Evolutionary conservation across 2,797 vertebrate genomes (phyloP), one percentile per base, ranked within the genome.

Genomic region (Premnoplex brunnescens): DNA sequence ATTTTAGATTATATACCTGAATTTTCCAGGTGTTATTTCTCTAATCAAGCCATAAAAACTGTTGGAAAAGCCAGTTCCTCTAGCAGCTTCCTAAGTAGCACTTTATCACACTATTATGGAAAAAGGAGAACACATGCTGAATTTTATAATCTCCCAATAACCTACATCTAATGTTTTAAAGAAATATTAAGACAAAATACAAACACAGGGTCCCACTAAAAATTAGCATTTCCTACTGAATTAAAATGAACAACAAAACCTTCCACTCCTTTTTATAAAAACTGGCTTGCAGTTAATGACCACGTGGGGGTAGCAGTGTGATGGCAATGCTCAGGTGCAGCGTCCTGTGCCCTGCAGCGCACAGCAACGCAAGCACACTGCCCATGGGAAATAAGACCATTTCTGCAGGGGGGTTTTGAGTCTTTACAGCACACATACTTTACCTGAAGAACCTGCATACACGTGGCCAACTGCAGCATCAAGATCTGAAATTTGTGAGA

Each of bases 291-390:
- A 64, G 43, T 34, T 39, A 7, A 55, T 36, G 88, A 52, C 96
- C 97, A 96, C 96, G 39, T 0, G 97, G 91, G 95, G 96, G 97
- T 89, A 95, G 96, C 13, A 84, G 85, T 5, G 95, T 32, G 82
- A 94, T 36, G 17, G 46, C 37, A 83, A 87, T 92, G 63, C 30
- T 68, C 41, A 54, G 74, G 21, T 12, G 24, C 46, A 62, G 63
- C 1, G 14, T 12, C 41, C 52, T 18, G 21, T 0, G 1, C 34
- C n/a, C 49, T 13, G 81, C 34, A 14, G 18, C 54, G n/a, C 11
- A 6, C 36, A 39, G 48, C 28, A 36, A 32, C 0, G 3, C 16
- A 4, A 60, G 30, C 9, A 8, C 2, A 14, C 8, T 1, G 41
- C 18, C 26, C 46, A 36, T 1, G 17, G 5, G 44, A 55, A 80